Percentiles rank a stretch among this genome's conserved stretches.
These are phyloP conservation scores for Sebastes goodei DNA, from an alignment of 2,797 vertebrate species.

Conservation along the genomic window DNA sequence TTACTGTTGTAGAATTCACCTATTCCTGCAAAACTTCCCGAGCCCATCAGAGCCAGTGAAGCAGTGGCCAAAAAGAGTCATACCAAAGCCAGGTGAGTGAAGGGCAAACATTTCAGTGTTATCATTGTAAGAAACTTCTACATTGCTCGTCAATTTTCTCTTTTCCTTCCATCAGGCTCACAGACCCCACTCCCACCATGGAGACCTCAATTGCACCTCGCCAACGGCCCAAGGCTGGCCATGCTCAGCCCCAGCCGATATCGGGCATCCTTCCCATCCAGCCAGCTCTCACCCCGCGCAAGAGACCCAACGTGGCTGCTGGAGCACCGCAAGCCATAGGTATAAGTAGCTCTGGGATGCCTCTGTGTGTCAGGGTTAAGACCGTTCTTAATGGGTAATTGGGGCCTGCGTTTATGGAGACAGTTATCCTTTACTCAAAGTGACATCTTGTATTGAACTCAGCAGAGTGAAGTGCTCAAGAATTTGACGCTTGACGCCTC, in stretches of 20 bases:
- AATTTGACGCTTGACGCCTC: constrained; percentile 16
- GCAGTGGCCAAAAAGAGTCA: constrained; percentile 97
- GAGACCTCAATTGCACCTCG: constrained; percentile 98
- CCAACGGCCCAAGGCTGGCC: constrained; percentile 96
- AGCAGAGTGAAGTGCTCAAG: constrained; percentile 3
- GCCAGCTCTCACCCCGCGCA: constrained; percentile 93
- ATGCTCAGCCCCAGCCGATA: constrained; percentile 92
- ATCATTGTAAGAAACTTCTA: background rate
- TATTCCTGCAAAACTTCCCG: constrained; percentile 94
- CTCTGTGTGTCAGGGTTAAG: background rate
- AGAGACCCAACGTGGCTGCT: constrained; percentile 86
- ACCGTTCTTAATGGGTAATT: background rate
- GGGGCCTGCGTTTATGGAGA: background rate
- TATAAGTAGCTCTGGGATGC: constrained; percentile 56
- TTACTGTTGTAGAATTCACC: constrained; percentile 84
- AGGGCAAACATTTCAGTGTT: background rate
- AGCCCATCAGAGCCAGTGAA: constrained; percentile 96
- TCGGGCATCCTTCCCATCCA: constrained; percentile 96
- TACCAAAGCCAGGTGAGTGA: constrained; percentile 93
- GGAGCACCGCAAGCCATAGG: constrained; percentile 83
- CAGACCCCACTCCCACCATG: constrained; percentile 93
- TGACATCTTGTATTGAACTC: constrained; percentile 10
- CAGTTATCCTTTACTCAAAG: background rate
- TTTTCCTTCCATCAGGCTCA: constrained; percentile 82
- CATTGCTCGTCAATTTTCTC: background rate